Evolutionary conservation across 2,888 invertebrate genomes (phyloP).

Genomic region (Clivina fossor): DNA sequence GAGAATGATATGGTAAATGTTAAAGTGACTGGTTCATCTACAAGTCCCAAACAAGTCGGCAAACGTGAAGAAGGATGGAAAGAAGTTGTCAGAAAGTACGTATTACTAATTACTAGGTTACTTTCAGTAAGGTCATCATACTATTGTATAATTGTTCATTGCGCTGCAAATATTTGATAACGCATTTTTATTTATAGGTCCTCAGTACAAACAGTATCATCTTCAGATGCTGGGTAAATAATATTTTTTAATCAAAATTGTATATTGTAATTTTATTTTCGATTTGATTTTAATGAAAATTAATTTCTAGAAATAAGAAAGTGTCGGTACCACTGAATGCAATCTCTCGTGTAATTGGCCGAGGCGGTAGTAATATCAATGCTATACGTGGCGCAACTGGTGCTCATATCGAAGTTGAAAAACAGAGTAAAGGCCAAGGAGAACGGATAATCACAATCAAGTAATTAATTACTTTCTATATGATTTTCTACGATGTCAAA

Average conservation of each 20-base stretch:
- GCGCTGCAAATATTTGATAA: no score
- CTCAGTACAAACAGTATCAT: constrained; percentile 58
- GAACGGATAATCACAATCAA: constrained; percentile 95
- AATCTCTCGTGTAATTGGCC: constrained; percentile 95
- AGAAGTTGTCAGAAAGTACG: constrained; percentile 81
- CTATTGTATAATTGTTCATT: no score
- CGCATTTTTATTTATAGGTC: constrained; percentile 49
- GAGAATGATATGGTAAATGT: constrained; percentile 34
- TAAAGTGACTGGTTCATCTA: constrained; percentile 50
- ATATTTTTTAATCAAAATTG: constrained; percentile 50
- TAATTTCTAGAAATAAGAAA: constrained; percentile 74
- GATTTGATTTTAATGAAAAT: constrained; percentile 1
- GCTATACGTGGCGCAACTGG: constrained; percentile 95
- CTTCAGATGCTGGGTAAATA: constrained; percentile 48
- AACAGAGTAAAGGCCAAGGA: constrained; percentile 91
- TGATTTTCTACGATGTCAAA: neutral
- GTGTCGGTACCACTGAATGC: constrained; percentile 93
- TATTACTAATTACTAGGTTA: neutral
- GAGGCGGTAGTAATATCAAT: constrained; percentile 97
- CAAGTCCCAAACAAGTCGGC: constrained; percentile 68
- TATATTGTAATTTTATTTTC: constrained; percentile 5
- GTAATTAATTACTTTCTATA: constrained; percentile 53
- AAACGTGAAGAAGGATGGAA: constrained; percentile 94
- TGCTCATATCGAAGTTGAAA: constrained; percentile 98
- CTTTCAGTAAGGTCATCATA: neutral